A percentile compares a stretch with the other conserved stretches of the same genome.
Conservation (phyloP, 2,797 vertebrate genomes). For the Microctenopoma lineatum region DNA sequence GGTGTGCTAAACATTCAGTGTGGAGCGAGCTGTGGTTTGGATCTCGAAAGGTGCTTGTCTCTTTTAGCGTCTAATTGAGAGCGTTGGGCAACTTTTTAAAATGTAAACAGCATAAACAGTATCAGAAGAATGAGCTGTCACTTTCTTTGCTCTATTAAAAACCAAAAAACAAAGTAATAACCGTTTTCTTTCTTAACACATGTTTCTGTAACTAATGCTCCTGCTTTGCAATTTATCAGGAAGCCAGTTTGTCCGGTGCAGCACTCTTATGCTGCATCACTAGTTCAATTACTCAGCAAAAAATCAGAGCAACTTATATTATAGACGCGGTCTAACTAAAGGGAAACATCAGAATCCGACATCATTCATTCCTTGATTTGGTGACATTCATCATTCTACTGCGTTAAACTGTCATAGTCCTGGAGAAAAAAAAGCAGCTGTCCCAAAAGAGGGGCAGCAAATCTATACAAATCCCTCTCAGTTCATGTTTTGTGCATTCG, state of each 20-base stretch:
- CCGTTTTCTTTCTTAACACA: too few relatives aligned
- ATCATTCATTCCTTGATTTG: constrained; percentile 20
- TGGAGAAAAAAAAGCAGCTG: constrained; percentile 22
- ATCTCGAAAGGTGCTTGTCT: too few relatives aligned
- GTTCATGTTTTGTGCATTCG: constrained; percentile 49
- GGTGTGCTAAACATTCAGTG: neutral
- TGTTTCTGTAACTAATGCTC: neutral
- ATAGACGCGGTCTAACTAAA: constrained; percentile 4
- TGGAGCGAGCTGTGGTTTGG: neutral
- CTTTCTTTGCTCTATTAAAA: too few relatives aligned
- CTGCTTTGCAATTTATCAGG: neutral
- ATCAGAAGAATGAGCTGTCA: too few relatives aligned
- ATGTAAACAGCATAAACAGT: neutral
- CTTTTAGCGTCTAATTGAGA: too few relatives aligned
- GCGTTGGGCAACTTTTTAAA: neutral
- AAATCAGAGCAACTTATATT: constrained; percentile 31
- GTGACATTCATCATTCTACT: constrained; percentile 21
- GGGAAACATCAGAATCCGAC: constrained; percentile 24
- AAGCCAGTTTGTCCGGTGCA: constrained; percentile 7
- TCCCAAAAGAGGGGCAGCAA: constrained; percentile 41
- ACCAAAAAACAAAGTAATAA: too few relatives aligned
- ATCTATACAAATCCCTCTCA: constrained; percentile 51
- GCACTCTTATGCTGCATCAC: constrained; percentile 6
- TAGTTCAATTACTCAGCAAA: constrained; percentile 23
- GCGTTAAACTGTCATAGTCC: constrained; percentile 28